Conservation (phyloP, 2,888 invertebrate species). For the Tetranychus truncatus region DNA sequence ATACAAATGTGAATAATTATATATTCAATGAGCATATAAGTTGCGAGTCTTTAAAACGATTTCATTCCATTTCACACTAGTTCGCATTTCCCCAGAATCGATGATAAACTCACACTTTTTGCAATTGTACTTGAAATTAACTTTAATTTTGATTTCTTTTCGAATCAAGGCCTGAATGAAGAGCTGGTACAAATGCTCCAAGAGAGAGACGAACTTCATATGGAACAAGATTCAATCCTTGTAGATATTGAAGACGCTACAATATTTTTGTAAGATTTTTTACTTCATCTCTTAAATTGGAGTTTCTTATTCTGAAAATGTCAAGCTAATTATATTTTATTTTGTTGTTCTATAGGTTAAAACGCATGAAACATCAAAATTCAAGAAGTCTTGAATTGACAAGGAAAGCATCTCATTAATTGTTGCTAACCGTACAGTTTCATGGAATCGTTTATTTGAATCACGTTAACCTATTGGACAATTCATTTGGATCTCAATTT, state of each 20-base stretch:
- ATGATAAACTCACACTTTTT: no score
- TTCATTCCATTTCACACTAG: no score
- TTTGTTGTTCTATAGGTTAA: neutral
- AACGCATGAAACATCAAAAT: neutral
- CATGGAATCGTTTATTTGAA: neutral
- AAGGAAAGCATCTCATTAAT: neutral
- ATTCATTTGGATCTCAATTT: no score
- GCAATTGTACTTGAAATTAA: no score
- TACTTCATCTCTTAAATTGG: neutral
- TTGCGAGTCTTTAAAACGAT: no score
- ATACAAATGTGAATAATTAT: no score
- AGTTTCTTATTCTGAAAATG: neutral
- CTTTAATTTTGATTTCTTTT: neutral
- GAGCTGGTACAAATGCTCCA: conserved; percentile 68
- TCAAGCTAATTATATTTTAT: neutral
- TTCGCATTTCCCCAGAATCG: no score
- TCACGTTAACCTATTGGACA: no score
- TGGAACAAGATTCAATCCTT: conserved; percentile 93
- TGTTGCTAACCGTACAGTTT: neutral
- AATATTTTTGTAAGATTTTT: conserved; percentile 57
- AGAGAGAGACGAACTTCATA: conserved; percentile 83
- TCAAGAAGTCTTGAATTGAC: neutral
- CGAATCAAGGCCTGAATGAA: conserved; percentile 53
- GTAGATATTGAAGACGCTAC: conserved; percentile 92
- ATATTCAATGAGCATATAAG: no score